Percentiles rank a stretch among this genome's conserved stretches.
Evolutionary conservation across 2,113 vertebrate species (phyloP).

Genomic region (Seriola aureovittata): DNA sequence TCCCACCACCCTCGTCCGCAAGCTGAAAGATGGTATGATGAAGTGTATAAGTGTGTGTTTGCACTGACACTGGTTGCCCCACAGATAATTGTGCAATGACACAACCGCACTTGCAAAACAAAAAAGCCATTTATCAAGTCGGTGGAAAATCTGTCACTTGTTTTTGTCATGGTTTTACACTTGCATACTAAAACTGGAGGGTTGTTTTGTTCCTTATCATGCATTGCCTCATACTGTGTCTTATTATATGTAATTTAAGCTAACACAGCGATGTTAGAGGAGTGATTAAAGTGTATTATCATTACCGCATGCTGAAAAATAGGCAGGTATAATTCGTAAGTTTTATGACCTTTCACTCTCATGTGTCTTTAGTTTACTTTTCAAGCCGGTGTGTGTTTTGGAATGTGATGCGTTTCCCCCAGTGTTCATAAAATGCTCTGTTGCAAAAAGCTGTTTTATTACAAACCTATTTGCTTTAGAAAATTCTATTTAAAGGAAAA

Average conservation of each 20-base stretch:
- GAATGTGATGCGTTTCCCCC: constrained; percentile 29
- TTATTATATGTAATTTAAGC: not conserved
- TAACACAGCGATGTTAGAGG: not conserved
- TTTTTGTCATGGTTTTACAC: constrained; percentile 19
- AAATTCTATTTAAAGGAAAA: constrained; percentile 17
- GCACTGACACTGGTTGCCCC: constrained; percentile 31
- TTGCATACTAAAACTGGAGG: too few relatives aligned
- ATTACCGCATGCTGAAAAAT: not conserved
- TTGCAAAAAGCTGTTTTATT: not conserved
- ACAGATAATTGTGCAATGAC: constrained; percentile 57
- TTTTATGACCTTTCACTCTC: constrained; percentile 20
- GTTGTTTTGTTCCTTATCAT: not conserved
- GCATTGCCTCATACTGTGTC: not conserved
- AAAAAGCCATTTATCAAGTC: constrained; percentile 52
- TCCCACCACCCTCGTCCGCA: constrained; percentile 35
- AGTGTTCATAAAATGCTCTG: constrained; percentile 1
- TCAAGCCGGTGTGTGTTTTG: not conserved
- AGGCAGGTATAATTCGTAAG: not conserved
- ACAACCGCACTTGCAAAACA: constrained; percentile 42
- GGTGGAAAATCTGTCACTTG: constrained; percentile 2
- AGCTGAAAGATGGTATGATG: constrained; percentile 54
- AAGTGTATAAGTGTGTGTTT: constrained; percentile 24
- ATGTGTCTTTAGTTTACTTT: constrained; percentile 1
- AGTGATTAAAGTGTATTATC: not conserved
- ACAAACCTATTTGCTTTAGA: constrained; percentile 1